These are phyloP conservation scores for Chelidonichthys spinosus DNA, from an alignment of 2,797 vertebrate species.

Conservation along the genomic window DNA sequence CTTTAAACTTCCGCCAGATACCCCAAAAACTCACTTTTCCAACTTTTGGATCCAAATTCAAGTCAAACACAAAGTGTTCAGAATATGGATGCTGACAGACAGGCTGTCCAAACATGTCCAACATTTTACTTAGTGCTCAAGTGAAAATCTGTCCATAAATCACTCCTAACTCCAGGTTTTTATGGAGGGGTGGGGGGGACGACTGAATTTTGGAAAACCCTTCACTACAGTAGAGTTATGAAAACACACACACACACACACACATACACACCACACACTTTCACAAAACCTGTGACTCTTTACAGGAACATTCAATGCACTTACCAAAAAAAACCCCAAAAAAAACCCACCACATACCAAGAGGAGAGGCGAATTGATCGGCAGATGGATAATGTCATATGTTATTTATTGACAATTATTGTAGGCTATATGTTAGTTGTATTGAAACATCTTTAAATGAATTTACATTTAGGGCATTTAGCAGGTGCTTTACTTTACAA, in stretches of 20 bases:
- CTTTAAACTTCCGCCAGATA: too few relatives aligned
- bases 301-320: constrained; percentile 8
- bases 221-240: constrained; percentile 13
- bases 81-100: constrained; percentile 6
- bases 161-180: not conserved
- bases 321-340: constrained; percentile 10
- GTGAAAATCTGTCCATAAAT: not conserved
- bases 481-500: too few relatives aligned
- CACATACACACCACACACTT: constrained; percentile 10
- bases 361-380: not conserved
- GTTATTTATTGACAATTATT: not conserved
- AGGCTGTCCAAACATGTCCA: not conserved
- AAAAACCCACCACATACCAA: not conserved
- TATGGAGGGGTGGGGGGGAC: not conserved
- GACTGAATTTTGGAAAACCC: constrained; percentile 11
- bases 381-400: not conserved
- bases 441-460: not conserved
- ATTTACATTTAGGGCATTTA: too few relatives aligned
- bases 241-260: constrained; percentile 14
- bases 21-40: not conserved
- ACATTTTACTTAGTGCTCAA: not conserved
- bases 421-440: too few relatives aligned
- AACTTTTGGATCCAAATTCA: constrained; percentile 3
- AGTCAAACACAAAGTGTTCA: not conserved
- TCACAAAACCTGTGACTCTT: constrained; percentile 3